A percentile compares a stretch with the other conserved stretches of the same genome.
phyloP scores from a whole-genome alignment of 2,113 vertebrate genomes.

The Phrynosoma blainvillii region DNA sequence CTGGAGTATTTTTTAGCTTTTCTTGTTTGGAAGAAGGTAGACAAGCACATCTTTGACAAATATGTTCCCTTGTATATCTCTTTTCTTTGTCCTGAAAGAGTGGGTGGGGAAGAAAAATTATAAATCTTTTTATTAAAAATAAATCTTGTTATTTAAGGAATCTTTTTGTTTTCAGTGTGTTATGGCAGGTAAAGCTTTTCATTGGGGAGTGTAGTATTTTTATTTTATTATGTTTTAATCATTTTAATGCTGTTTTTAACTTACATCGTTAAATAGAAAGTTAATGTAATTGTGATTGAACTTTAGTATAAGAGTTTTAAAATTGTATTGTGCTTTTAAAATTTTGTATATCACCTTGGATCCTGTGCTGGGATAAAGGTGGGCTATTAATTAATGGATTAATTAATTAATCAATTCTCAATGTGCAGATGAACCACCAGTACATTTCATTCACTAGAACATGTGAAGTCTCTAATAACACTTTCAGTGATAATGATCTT shows the following conservation, averaged over 20 bases:
- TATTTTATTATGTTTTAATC: neutral
- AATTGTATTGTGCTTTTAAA: too few species aligned
- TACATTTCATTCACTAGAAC: neutral
- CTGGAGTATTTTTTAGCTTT: neutral
- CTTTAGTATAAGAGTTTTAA: too few species aligned
- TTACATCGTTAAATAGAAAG: too few species aligned
- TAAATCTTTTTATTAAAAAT: too few species aligned
- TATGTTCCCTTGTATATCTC: neutral
- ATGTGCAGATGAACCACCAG: neutral
- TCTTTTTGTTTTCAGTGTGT: too few species aligned
- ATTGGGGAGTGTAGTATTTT: neutral
- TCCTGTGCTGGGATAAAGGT: too few species aligned
- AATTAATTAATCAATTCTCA: neutral
- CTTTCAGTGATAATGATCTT: neutral
- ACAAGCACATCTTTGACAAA: neutral
- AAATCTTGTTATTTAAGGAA: too few species aligned
- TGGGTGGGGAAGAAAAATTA: neutral
- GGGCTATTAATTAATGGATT: too few species aligned
- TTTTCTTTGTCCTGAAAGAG: neutral
- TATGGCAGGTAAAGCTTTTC: too few species aligned
- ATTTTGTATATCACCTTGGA: too few species aligned
- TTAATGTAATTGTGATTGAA: too few species aligned
- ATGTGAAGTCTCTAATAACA: neutral
- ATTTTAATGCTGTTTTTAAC: too few species aligned
- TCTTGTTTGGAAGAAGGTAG: neutral